A percentile compares a stretch with the other conserved stretches of the same genome.
phyloP scores from a whole-genome alignment of 2,797 vertebrate genomes.

The Natrix natrix region DNA sequence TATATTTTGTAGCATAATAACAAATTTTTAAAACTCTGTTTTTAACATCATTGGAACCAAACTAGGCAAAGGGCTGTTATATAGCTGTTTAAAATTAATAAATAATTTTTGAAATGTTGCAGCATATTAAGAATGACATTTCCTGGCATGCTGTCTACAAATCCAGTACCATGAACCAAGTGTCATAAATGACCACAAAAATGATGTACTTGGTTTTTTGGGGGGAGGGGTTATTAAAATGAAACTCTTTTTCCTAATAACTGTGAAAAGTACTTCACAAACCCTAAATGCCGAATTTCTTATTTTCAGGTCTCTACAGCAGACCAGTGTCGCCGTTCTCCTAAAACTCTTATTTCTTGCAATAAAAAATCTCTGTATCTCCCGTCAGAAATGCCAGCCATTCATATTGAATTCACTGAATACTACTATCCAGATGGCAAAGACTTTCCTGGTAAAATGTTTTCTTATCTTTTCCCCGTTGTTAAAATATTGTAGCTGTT shows the following conservation, averaged over 20 bases:
- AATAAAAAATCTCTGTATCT: slow-evolving; percentile 98
- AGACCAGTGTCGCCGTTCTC: slow-evolving; percentile 92
- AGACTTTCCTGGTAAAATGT: slow-evolving; percentile 90
- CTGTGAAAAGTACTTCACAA: neutral
- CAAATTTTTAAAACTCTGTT: neutral
- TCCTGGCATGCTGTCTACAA: neutral
- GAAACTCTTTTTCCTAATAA: neutral
- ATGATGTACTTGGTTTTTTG: neutral
- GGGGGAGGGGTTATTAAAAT: neutral
- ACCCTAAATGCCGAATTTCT: slow-evolving; percentile 19
- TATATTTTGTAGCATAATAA: neutral
- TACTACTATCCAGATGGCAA: slow-evolving; percentile 98
- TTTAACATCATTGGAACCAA: neutral
- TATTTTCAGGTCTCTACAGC: slow-evolving; percentile 90
- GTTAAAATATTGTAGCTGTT: neutral
- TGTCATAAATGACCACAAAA: neutral
- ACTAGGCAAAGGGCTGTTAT: neutral
- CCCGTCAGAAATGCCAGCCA: slow-evolving; percentile 95
- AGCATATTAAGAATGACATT: neutral
- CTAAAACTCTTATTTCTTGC: slow-evolving; percentile 96
- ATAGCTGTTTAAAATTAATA: neutral
- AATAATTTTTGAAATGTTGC: neutral
- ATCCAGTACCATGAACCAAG: neutral
- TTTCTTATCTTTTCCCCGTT: slow-evolving; percentile 17
- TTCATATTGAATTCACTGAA: slow-evolving; percentile 96